Evolutionary conservation across 2,888 invertebrate species (phyloP).

Genomic region (Panzeria rudis): DNA sequence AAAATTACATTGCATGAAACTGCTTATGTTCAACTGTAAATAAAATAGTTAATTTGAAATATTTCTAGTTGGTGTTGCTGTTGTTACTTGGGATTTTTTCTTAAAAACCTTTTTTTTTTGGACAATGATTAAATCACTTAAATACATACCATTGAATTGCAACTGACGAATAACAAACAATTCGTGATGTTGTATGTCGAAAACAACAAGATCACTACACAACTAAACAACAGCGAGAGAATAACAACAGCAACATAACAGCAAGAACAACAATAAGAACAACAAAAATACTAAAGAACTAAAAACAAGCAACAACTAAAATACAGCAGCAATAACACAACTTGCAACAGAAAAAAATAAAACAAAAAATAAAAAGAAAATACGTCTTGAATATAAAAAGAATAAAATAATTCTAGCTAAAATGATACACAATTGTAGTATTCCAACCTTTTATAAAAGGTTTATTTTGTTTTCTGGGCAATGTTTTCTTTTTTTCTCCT

Average conservation of each 20-base stretch:
- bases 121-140: slow-evolving; percentile 69
- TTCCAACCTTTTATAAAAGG: slow-evolving; percentile 52
- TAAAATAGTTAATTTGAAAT: slow-evolving; percentile 45
- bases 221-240: slow-evolving; percentile 60
- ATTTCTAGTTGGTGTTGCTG: slow-evolving; percentile 56
- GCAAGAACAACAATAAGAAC: slow-evolving; percentile 37
- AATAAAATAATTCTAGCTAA: slow-evolving; percentile 41
- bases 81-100: slow-evolving; percentile 23
- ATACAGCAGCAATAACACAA: slow-evolving; percentile 68
- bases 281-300: slow-evolving; percentile 31
- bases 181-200: slow-evolving; percentile 72
- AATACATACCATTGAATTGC: slow-evolving; percentile 68
- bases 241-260: slow-evolving; percentile 48
- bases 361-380: slow-evolving; percentile 32
- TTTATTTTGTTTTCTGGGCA: slow-evolving; percentile 46
- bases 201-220: slow-evolving; percentile 71
- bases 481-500: background rate
- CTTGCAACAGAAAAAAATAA: slow-evolving; percentile 54
- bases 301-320: slow-evolving; percentile 46
- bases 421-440: slow-evolving; percentile 58
- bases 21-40: slow-evolving; percentile 28
- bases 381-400: slow-evolving; percentile 33
- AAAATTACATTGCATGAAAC: background rate
- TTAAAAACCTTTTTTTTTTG: slow-evolving; percentile 22
- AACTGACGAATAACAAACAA: slow-evolving; percentile 73